Base-by-base conservation (phyloP, 1,140 invertebrate species). In the Drosophila saltans region DNA sequence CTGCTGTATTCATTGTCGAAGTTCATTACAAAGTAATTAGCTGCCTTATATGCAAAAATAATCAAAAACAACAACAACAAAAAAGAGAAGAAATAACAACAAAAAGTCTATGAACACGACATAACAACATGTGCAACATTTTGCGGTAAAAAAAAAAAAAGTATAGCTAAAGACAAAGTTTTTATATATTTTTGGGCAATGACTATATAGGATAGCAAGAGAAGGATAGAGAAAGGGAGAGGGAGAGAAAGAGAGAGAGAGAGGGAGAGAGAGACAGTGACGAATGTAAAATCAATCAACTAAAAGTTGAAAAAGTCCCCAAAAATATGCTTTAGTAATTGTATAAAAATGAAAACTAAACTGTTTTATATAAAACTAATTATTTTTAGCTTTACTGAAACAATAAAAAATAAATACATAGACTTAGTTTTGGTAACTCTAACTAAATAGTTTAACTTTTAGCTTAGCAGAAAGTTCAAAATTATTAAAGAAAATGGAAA, bases 1-100 rank as follows among this genome's bases (percentile, higher is more conserved):
- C 16, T 16, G 16, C 16, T 16, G 45, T 63, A 39, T 64, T 82
- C 63, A 52, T 89, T 89, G 84, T 84, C 78, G 77, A 89, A 90
- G 81, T 89, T 89, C 84, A 89, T 89, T 89, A 84, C 84, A 84
- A 90, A 89, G 85, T 89, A 89, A 89, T 89, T 89, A 89, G 78
- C 80, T 55, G 69, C 68, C 76, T 71, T 71, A 82, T 79, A 82
- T 82, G 72, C 75, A 81, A 77, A 72, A 66, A 52, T 41, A 60
- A 55, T 21, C 33, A 61, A 63, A 58, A 69, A 72, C 30, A 21
- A 52, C 36, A 65, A 69, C 74, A 66, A 68, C 66, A 67, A 28
- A 64, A 66, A 64, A 45, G 55, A 63, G 52, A 76, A 67, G 69
- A 67, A 69, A 72, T 21, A n/a, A 52, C 36, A 65, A 72, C 71